Conservation (phyloP, 2,888 invertebrate genomes). For the Caradrina clavipalpis region DNA sequence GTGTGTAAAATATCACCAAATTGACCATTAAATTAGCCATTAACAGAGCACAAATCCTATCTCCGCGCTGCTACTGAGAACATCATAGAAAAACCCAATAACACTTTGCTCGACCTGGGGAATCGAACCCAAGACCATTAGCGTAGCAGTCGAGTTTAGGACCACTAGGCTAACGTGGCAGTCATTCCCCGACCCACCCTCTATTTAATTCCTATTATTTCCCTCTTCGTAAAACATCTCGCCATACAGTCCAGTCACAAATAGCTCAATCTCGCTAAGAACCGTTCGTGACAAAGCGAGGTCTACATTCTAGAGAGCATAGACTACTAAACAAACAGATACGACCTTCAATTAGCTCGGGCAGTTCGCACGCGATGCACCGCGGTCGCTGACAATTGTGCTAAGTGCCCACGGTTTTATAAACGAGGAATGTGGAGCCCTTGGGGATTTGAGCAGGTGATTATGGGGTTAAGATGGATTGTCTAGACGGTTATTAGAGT, state of each 20-base stretch:
- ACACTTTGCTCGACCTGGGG: too few species aligned
- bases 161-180: too few species aligned
- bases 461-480: neutral
- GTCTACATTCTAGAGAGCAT: conserved; percentile 22
- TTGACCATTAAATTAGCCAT: too few species aligned
- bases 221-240: neutral
- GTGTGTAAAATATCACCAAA: too few species aligned
- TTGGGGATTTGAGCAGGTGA: neutral
- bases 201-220: neutral
- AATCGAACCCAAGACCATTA: too few species aligned
- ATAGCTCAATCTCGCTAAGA: conserved; percentile 24
- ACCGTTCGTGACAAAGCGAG: conserved; percentile 40
- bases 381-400: neutral
- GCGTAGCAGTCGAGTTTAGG: too few species aligned
- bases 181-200: too few species aligned
- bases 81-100: too few species aligned
- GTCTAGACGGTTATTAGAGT: neutral
- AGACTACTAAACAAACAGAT: conserved; percentile 54
- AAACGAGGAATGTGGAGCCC: conserved; percentile 10
- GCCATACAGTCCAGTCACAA: conserved; percentile 16
- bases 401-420: conserved; percentile 1
- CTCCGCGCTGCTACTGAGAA: too few species aligned
- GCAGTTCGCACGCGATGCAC: conserved; percentile 53
- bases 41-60: too few species aligned
- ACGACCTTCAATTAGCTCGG: conserved; percentile 61